Percentiles rank a stretch among this genome's conserved stretches.
These are phyloP conservation scores for Spodoptera exigua DNA, from an alignment of 2,888 invertebrate species.

Conservation along the genomic window DNA sequence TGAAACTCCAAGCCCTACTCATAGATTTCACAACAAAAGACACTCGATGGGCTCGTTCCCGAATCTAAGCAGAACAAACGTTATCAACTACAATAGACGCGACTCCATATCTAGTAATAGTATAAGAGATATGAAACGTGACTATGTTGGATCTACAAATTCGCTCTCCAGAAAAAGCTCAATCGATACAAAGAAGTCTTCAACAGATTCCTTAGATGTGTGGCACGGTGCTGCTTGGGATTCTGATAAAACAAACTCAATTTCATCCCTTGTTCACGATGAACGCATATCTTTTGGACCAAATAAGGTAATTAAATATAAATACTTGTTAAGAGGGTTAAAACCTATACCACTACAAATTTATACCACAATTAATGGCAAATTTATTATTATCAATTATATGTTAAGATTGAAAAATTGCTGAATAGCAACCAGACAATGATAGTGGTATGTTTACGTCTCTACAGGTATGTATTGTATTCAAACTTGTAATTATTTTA, in stretches of 20 bases:
- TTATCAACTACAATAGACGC: slow-evolving; percentile 82
- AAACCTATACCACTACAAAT: too few relatives aligned
- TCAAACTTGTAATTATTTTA: too few relatives aligned
- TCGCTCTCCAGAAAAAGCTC: slow-evolving; percentile 86
- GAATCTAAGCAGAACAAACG: slow-evolving; percentile 77
- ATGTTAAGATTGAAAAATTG: slow-evolving; percentile 22
- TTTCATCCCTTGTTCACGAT: slow-evolving; percentile 89
- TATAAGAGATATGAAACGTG: slow-evolving; percentile 86
- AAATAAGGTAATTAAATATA: slow-evolving; percentile 79
- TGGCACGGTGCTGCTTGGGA: slow-evolving; percentile 93
- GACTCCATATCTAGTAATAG: slow-evolving; percentile 79
- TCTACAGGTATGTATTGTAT: not conserved
- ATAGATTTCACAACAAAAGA: slow-evolving; percentile 76
- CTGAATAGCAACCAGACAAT: slow-evolving; percentile 4
- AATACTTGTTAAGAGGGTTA: slow-evolving; percentile 45
- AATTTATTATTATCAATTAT: too few relatives aligned
- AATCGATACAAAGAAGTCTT: slow-evolving; percentile 87
- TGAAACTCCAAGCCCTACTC: slow-evolving; percentile 85
- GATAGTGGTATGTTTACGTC: not conserved
- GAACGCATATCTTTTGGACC: slow-evolving; percentile 80
- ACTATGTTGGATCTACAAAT: slow-evolving; percentile 85
- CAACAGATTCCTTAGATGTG: slow-evolving; percentile 92
- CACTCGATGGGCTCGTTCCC: slow-evolving; percentile 85
- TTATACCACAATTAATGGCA: too few relatives aligned
- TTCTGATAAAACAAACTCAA: slow-evolving; percentile 90